These are phyloP conservation scores for Mustela erminea DNA, from an alignment of 2,797 vertebrate species.

Conservation along the genomic window DNA sequence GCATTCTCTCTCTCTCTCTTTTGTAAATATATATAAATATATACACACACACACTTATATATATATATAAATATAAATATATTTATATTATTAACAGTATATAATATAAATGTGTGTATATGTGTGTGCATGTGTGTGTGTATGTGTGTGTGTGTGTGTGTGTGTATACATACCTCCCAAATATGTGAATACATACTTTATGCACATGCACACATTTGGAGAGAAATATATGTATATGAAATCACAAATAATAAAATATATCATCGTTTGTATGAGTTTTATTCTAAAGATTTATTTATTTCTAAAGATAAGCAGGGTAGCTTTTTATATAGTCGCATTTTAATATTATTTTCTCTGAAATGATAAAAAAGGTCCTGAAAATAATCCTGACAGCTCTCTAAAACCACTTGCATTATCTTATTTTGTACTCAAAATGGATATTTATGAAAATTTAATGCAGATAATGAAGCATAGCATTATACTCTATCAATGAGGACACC, in stretches of 20 bases:
- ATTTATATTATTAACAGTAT: no score
- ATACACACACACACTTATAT: no score
- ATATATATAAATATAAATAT: no score
- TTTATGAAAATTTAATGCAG: slow-evolving; percentile 72
- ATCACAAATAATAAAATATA: background rate
- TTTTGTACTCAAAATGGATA: slow-evolving; percentile 75
- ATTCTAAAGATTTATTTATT: background rate
- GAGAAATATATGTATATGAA: background rate
- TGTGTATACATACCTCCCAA: background rate
- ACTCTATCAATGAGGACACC: slow-evolving; percentile 22
- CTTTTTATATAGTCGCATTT: slow-evolving; percentile 28
- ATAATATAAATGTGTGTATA: no score
- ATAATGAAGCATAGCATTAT: slow-evolving; percentile 69
- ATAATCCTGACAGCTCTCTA: slow-evolving; percentile 38
- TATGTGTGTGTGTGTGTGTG: background rate
- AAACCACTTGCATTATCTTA: slow-evolving; percentile 41
- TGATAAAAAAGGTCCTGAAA: background rate
- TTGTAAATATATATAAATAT: background rate
- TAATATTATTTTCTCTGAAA: slow-evolving; percentile 51
- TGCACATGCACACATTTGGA: background rate
- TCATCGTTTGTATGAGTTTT: background rate
- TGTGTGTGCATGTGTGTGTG: no score
- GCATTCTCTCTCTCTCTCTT: background rate
- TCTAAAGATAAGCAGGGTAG: slow-evolving; percentile 25
- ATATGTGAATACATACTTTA: background rate